Evolutionary conservation across 2,113 vertebrate genomes (phyloP), one percentile per base, ranked within the genome.

Genomic region (Piaya cayana): DNA sequence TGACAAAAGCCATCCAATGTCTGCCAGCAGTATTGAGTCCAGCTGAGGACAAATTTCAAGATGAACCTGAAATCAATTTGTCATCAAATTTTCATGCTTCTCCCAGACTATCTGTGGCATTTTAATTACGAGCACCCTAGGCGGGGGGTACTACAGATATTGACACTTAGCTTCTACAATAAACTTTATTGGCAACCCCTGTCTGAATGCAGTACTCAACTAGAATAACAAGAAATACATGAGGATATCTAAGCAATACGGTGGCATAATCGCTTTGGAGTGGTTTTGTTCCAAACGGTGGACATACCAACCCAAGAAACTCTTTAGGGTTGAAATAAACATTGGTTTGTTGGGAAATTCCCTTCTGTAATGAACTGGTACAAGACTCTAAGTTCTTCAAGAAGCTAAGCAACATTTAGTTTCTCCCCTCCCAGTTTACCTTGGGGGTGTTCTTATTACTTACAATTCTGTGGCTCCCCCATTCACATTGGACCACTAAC

Each of bases 141-240:
- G 98, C 97, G 53, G 98, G 98, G 98, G 98, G 98, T 98, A 98
- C 98, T 98, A 98, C 98, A 98, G 98, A 99, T 99, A 99, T 99
- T 99, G 99, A 99, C 99, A 99, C 98, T 99, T 98, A 98, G 98
- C 98, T 98, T 98, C 98, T 98, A 99, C 99, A 99, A 99, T 99
- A 99, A 99, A 99, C 99, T 99, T 99, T 99, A 99, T 99, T 99
- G 99, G 99, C 99, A 99, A 99, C 98, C 98, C 98, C 98, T 98
- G 99, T 98, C 99, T 99, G 99, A 99, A 99, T 98, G 98, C 95
- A 98, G 98, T 97, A 99, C 99, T 99, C 98, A 98, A 98, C 97
- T 98, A 98, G 98, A 99, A 99, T 99, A 99, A 99, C 99, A 99
- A 99, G 98, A 98, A 99, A 99, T 98, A 98, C 95, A 98, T 96